A percentile compares a stretch with the other conserved stretches of the same genome.
phyloP scores from a whole-genome alignment of 1,140 invertebrate genomes.

The Zaprionus davidi region DNA sequence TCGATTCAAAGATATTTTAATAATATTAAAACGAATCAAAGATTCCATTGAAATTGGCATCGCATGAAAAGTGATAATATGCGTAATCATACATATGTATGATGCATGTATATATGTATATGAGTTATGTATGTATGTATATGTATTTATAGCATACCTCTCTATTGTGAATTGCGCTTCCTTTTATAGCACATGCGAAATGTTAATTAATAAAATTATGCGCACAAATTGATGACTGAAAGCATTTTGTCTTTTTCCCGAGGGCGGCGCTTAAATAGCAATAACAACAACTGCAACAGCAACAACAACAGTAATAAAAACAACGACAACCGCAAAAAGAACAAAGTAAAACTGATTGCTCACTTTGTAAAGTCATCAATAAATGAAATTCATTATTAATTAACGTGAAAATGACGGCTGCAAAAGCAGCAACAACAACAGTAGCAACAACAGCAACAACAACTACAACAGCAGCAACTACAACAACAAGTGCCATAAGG shows the following conservation, averaged over 20 bases:
- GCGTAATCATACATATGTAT: background rate
- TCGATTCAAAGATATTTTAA: background rate
- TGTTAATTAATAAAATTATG: slow-evolving; percentile 66
- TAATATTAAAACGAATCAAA: slow-evolving; percentile 13
- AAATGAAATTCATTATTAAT: slow-evolving; percentile 74
- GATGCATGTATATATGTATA: no score
- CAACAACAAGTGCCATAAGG: slow-evolving; percentile 28
- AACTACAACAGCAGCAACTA: slow-evolving; percentile 2
- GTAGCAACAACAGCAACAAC: slow-evolving; percentile 1
- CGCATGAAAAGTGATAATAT: background rate
- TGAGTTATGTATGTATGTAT: background rate
- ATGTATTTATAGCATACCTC: background rate
- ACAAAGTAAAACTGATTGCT: slow-evolving; percentile 52
- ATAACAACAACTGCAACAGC: slow-evolving; percentile 8
- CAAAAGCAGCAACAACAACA: slow-evolving; percentile 29
- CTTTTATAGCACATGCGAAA: slow-evolving; percentile 21
- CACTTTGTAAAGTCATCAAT: slow-evolving; percentile 66
- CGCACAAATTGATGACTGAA: slow-evolving; percentile 57
- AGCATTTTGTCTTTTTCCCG: slow-evolving; percentile 55
- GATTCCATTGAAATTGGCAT: background rate
- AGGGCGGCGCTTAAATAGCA: slow-evolving; percentile 8
- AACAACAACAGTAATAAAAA: slow-evolving; percentile 3
- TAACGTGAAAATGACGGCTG: slow-evolving; percentile 69
- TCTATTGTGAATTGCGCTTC: background rate
- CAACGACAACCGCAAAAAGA: slow-evolving; percentile 2